Percentiles rank a stretch among this genome's conserved stretches.
These are phyloP conservation scores for Salvelinus fontinalis DNA, from an alignment of 2,113 vertebrate species.

Conservation along the genomic window DNA sequence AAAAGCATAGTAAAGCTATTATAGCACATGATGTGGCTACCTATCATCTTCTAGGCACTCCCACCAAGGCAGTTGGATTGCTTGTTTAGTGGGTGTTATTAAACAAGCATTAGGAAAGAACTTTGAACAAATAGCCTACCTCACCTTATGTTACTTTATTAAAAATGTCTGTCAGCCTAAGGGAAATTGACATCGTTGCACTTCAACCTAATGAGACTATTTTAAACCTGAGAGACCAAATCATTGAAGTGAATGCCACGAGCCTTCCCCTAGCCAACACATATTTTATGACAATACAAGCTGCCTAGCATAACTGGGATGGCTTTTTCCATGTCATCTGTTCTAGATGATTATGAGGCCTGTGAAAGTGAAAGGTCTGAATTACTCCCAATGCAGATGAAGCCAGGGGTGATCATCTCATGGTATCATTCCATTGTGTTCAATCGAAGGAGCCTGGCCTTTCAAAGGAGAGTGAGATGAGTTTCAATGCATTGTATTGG, in stretches of 20 bases:
- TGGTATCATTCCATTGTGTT: neutral
- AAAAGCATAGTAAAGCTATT: too few relatives aligned
- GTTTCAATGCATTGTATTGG: conserved; percentile 6
- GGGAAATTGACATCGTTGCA: neutral
- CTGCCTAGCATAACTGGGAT: neutral
- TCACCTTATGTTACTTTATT: too few relatives aligned
- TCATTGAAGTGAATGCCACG: neutral
- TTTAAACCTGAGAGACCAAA: neutral
- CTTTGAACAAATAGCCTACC: too few relatives aligned
- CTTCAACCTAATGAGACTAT: neutral
- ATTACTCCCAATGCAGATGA: too few relatives aligned
- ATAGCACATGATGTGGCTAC: too few relatives aligned
- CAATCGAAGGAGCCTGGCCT: neutral
- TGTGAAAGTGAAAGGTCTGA: too few relatives aligned
- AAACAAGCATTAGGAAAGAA: too few relatives aligned
- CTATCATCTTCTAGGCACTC: too few relatives aligned
- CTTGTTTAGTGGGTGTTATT: too few relatives aligned
- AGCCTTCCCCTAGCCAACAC: neutral
- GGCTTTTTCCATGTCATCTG: neutral
- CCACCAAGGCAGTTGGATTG: too few relatives aligned
- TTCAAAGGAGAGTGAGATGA: conserved; percentile 1
- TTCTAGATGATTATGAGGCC: neutral
- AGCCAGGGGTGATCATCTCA: neutral
- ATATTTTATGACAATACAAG: neutral
- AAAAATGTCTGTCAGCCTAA: too few relatives aligned